Evolutionary conservation across 2,888 invertebrate species (phyloP), one percentile per base, ranked within the genome.

Genomic region (Drosophila borealis): DNA sequence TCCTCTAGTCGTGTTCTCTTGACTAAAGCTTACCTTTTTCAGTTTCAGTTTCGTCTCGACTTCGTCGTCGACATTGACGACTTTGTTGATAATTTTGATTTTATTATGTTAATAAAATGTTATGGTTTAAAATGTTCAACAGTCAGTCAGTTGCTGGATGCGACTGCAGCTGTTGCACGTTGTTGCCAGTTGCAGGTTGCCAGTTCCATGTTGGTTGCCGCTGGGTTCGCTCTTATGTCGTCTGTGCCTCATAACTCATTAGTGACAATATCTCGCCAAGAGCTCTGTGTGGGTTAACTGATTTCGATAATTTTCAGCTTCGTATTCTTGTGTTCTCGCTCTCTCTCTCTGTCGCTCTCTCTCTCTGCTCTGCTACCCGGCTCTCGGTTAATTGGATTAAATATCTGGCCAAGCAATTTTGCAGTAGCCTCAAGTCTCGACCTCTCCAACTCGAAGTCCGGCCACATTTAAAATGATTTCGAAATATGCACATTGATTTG

Each of bases 101-200:
- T 91, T 91, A 91, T 91, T 91, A 89, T 82, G 81, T 86, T 86
- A 90, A 91, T 91, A 90, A 91, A 91, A 91, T 91, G 89, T 91
- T 91, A 91, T 91, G 87, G 88, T 89, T 91, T 89, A 88, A 85
- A 89, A 85, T 89, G 89, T 85, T 86, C 82, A 87, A 73, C 87
- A 73, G 73, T 83, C 72, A 59, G 51, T 73, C 81, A 73, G 77
- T 74, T 46, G 21, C 36, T 44, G 17, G 50, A 57, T 62, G 51
- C 61, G 19, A 64, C 62, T 70, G 86, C 49, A 56, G 57, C 61
- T 61, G 61, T 37, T 68, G 61, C 81, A 67, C 49, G 44, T 64
- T 61, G 60, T 48, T 63, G 60, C 81, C 63, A 50, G 37, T 64
- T 55, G 64, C 44, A 33, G 25, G 55, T 33, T 59, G 56, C 51